These are phyloP conservation scores for Lordiphosa clarofinis DNA, from an alignment of 1,140 invertebrate genomes.

Conservation along the genomic window DNA sequence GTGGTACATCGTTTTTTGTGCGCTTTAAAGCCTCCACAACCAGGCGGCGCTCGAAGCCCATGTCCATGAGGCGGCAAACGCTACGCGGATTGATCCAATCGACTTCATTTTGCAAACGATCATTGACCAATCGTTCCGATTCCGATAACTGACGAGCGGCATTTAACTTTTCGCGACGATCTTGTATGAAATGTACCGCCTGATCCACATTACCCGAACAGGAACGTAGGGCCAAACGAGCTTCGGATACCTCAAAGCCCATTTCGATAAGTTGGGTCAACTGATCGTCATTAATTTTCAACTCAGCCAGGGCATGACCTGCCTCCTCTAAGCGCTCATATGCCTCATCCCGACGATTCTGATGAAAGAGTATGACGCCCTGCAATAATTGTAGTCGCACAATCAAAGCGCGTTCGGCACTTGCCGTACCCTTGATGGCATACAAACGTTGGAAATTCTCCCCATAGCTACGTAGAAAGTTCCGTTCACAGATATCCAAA, in stretches of 20 bases:
- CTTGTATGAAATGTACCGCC: constrained; percentile 84
- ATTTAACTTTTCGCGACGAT: constrained; percentile 80
- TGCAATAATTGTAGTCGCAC: constrained; percentile 89
- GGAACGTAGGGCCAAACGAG: constrained; percentile 84
- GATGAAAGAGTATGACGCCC: constrained; percentile 87
- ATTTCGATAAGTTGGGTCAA: constrained; percentile 82
- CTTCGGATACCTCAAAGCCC: constrained; percentile 83
- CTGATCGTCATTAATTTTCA: constrained; percentile 83
- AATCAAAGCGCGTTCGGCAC: constrained; percentile 86
- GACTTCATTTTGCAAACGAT: constrained; percentile 60
- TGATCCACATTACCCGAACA: constrained; percentile 82
- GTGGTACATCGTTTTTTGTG: constrained; percentile 83
- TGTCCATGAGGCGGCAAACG: constrained; percentile 82
- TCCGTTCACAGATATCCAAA: constrained; percentile 84
- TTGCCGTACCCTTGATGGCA: constrained; percentile 83
- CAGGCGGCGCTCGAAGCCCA: constrained; percentile 84
- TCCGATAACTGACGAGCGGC: constrained; percentile 80
- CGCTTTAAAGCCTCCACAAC: constrained; percentile 83
- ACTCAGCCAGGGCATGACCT: constrained; percentile 82
- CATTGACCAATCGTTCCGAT: constrained; percentile 80
- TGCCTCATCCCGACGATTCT: constrained; percentile 84
- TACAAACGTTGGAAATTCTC: constrained; percentile 85
- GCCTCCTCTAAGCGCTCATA: constrained; percentile 82
- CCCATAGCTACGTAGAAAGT: constrained; percentile 86
- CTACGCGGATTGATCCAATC: constrained; percentile 69